Evolutionary conservation across 2,888 invertebrate genomes (phyloP), one percentile per base, ranked within the genome.

Genomic region (Callimorpha dominula): DNA sequence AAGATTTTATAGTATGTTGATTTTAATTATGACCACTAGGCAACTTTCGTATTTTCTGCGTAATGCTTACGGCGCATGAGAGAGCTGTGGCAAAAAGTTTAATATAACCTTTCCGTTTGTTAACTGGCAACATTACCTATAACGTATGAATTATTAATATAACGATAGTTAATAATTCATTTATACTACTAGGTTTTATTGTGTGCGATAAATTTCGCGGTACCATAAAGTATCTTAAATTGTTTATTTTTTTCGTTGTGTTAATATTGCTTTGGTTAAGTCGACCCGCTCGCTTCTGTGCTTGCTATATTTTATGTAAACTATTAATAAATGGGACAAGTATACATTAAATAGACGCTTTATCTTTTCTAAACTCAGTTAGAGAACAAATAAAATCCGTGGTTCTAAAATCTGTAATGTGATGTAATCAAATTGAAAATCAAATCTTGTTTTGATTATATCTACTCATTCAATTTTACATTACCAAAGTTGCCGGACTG

Each of bases 81-180:
- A 67, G 40, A 42, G 67, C 43, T 50, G 40, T 15, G 50, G 46
- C 31, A 20, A 14, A 70, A 75, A 66, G 70, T 42, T 14, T 42
- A 77, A 64, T 76, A 83, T 82, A 78, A 73, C 43, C 78, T 82
- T 85, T 78, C 83, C 78, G 78, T 84, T 78, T n/a, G n/a, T n/a
- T n/a, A n/a, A 79, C 72, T 77, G n/a, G 65, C 78, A 77, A 82
- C 82, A 79, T 81, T 81, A n/a, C n/a, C n/a, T n/a, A 79, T 84
- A 78, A 76, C 76, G 65, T 73, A 85, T 85, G 85, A 85, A 85
- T 85, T 85, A 85, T 85, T 85, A 81, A 85, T 85, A 84, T 73
- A 80, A 70, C 57, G 72, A 82, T 80, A 78, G 68, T 84, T 79
- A 85, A 82, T 85, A 85, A 85, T 85, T 85, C 85, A 85, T 84